Base-by-base conservation (phyloP, 2,797 vertebrate genomes). In the Bradypus variegatus region DNA sequence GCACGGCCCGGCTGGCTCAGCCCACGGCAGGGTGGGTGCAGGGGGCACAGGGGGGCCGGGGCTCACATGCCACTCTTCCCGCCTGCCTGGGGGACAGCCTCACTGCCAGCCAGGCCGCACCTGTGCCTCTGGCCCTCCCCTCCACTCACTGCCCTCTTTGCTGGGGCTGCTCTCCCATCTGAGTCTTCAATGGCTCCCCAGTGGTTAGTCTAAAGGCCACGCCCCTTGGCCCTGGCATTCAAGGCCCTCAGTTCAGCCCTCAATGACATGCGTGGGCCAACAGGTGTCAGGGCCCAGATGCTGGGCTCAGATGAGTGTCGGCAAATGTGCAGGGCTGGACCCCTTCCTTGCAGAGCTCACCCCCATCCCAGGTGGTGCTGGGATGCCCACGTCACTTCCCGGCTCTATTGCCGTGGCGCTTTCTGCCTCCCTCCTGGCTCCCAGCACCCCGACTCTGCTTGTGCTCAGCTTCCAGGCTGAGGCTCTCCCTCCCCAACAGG, bases 191-290 rank as follows among this genome's bases (percentile, higher is more conserved):
- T 0, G 1, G 72, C 15, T n/a, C 72, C 67, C 53, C 18, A 16
- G 29, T 0, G 2, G n/a, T 41, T 10, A 14, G 38, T 10, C 4
- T 31, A 13, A 6, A 10, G 69, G 69, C 8, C 1, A 0, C 1
- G 9, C 60, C 23, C 41, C 53, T 25, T 5, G 18, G 23, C 65
- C 16, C 64, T 31, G 65, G 65, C 27, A 6, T 36, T 16, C 0
- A 3, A 75, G 45, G n/a, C 8, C 41, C 23, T 10, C 41, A 6
- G 2, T 19, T 11, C 11, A 7, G 81, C 65, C 55, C 55, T 85
- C n/a, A 3, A 12, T 10, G 62, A 62, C 13, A 12, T 9, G 1
- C 15, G 11, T 3, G 5, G 33, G 53, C 53, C 53, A 72, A 16
- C 7, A 14, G 48, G 38, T 21, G 31, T 12, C 13, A 5, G 41